phyloP scores from a whole-genome alignment of 1,140 invertebrate species.

The Drosophila rufa region DNA sequence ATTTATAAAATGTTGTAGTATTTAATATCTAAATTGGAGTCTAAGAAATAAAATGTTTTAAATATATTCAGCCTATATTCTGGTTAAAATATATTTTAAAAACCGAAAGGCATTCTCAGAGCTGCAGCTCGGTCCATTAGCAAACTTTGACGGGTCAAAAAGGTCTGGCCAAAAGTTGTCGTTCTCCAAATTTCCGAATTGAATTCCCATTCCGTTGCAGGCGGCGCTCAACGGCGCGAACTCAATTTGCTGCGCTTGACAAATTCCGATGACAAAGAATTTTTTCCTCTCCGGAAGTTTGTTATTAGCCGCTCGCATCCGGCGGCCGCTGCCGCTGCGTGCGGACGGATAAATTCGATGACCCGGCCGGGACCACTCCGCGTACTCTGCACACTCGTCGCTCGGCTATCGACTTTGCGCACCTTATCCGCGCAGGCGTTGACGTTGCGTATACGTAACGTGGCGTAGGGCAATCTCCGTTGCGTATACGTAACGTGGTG shows the following conservation, averaged over 20 bases:
- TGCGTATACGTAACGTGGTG: constrained; percentile 74
- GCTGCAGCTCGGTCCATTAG: neutral
- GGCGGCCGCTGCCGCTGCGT: constrained; percentile 28
- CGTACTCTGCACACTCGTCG: neutral
- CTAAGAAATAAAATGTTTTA: too few species aligned
- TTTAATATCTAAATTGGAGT: neutral
- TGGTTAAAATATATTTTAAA: neutral
- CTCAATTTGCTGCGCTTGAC: constrained; percentile 79
- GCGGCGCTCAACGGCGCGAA: constrained; percentile 42
- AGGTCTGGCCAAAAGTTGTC: neutral
- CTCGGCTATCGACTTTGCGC: constrained; percentile 28
- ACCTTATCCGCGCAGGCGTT: constrained; percentile 75
- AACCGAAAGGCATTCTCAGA: too few species aligned
- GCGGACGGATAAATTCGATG: constrained; percentile 64
- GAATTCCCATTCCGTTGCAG: constrained; percentile 58
- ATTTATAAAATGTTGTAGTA: neutral
- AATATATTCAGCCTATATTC: neutral
- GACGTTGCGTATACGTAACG: constrained; percentile 69
- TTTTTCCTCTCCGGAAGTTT: constrained; percentile 83
- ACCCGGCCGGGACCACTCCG: constrained; percentile 19
- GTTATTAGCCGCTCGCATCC: constrained; percentile 82
- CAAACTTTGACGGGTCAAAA: neutral
- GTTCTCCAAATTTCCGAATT: constrained; percentile 54
- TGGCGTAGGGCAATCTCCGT: constrained; percentile 25
- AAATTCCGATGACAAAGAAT: constrained; percentile 77